phyloP scores from a whole-genome alignment of 2,797 vertebrate genomes.

The Erithacus rubecula region DNA sequence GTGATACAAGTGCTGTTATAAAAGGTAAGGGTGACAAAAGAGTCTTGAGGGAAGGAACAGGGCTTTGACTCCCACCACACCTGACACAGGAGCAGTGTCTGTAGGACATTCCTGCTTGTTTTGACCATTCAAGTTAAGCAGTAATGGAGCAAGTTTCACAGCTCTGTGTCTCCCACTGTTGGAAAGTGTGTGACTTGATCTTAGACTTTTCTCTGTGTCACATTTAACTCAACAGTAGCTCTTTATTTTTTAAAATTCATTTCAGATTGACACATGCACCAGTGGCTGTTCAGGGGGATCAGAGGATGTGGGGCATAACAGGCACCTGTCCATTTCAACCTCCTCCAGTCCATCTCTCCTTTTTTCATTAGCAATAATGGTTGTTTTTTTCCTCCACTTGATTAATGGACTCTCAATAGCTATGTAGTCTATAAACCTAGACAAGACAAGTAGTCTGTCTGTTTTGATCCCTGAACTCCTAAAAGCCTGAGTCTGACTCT shows the following conservation, averaged over 20 bases:
- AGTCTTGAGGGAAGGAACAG: neutral
- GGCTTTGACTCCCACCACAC: neutral
- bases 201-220: neutral
- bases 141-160: neutral
- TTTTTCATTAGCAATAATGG: neutral
- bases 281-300: neutral
- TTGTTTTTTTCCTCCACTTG: neutral
- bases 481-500: constrained; percentile 20
- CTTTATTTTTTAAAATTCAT: neutral
- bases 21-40: neutral
- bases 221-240: neutral
- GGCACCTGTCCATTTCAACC: neutral
- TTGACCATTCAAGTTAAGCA: neutral
- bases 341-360: neutral
- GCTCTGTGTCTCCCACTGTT: neutral
- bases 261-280: neutral
- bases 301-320: neutral
- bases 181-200: neutral
- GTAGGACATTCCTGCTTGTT: neutral
- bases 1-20: neutral
- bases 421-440: constrained; percentile 26
- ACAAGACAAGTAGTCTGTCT: constrained; percentile 22
- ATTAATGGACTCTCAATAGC: constrained; percentile 5
- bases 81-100: neutral
- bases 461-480: constrained; percentile 31